Conservation (phyloP, 2,797 vertebrate genomes). For the Toxotes lorentzi region DNA sequence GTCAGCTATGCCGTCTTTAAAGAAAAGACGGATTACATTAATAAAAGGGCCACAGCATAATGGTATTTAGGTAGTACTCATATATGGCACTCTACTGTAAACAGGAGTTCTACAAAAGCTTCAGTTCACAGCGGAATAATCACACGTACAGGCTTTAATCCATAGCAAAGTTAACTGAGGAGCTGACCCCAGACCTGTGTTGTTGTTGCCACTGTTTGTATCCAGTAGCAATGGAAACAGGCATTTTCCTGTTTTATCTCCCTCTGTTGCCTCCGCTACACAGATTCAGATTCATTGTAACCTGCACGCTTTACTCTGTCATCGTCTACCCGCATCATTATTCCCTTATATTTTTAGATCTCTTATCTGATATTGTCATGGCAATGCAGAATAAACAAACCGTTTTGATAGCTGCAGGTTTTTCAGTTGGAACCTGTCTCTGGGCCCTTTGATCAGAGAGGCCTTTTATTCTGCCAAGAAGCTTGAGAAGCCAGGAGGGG, state of each 20-base stretch:
- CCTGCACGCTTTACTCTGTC: conserved; percentile 74
- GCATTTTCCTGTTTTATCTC: conserved; percentile 75
- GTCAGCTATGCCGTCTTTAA: conserved; percentile 13
- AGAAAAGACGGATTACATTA: conserved; percentile 8
- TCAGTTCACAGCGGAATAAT: conserved; percentile 21
- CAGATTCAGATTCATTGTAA: conserved; percentile 73
- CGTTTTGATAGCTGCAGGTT: conserved; percentile 63
- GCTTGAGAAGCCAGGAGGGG: conserved; percentile 63
- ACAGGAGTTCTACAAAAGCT: background rate
- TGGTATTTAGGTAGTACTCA: background rate
- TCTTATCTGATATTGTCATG: conserved; percentile 84
- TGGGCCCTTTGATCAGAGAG: conserved; percentile 78
- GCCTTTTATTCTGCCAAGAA: conserved; percentile 76
- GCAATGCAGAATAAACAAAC: conserved; percentile 82
- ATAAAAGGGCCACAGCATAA: background rate
- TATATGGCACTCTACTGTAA: background rate
- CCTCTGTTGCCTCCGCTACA: conserved; percentile 63
- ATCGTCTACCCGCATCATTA: conserved; percentile 67
- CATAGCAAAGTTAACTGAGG: background rate
- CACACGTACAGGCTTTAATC: conserved; percentile 18
- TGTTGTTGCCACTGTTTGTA: conserved; percentile 69
- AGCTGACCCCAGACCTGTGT: conserved; percentile 37
- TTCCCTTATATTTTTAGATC: conserved; percentile 78
- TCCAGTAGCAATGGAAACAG: conserved; percentile 73
- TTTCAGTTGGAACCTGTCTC: conserved; percentile 63